Evolutionary conservation across 2,113 vertebrate species (phyloP).

Genomic region (Oreochromis tanganicae): DNA sequence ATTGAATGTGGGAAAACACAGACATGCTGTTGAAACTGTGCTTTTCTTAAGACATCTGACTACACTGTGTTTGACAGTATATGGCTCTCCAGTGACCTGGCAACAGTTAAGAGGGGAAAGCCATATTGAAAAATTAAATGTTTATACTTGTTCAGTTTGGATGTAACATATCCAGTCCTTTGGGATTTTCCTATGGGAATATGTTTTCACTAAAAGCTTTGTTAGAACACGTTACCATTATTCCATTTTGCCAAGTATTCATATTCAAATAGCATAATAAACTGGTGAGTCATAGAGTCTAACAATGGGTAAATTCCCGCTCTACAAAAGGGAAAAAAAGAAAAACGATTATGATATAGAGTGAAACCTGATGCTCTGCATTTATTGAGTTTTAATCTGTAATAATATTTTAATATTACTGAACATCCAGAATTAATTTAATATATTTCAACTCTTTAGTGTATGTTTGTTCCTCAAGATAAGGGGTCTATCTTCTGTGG

Average conservation of each 20-base stretch:
- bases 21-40: no score
- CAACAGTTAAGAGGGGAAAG: not conserved
- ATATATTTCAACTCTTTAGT: not conserved
- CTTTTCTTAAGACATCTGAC: no score
- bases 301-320: not conserved
- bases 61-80: not conserved
- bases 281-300: not conserved
- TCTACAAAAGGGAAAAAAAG: not conserved
- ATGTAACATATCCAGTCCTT: not conserved
- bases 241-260: not conserved
- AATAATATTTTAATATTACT: not conserved
- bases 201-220: not conserved
- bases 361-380: not conserved
- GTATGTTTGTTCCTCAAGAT: no score
- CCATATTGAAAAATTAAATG: not conserved
- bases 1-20: no score
- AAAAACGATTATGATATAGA: not conserved
- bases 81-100: not conserved
- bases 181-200: not conserved
- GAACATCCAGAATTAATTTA: not conserved
- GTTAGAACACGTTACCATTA: not conserved
- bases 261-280: not conserved
- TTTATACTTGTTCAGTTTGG: not conserved
- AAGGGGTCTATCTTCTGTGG: no score
- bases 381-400: no score